Conservation (phyloP, 2,113 vertebrate species). For the Oncorhynchus mykiss region DNA sequence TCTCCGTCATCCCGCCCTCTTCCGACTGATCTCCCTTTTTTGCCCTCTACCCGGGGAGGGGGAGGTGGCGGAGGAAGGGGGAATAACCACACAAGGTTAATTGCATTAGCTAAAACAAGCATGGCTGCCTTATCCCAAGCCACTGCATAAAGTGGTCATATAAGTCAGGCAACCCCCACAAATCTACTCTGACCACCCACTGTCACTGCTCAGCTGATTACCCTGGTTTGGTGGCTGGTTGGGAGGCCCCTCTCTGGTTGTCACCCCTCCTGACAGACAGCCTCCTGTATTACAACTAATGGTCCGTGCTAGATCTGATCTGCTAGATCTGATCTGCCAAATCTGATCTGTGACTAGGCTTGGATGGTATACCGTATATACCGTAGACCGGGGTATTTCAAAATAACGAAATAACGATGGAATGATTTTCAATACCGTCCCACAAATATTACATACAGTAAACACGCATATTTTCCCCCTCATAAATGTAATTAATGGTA, state of each 20-base stretch:
- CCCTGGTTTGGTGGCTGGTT: background rate
- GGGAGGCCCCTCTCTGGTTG: slow-evolving; percentile 32
- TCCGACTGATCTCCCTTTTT: background rate
- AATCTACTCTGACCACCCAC: slow-evolving; percentile 52
- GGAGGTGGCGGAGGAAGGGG: slow-evolving; percentile 27
- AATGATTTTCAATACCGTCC: slow-evolving; percentile 30
- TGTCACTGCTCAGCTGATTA: slow-evolving; percentile 7
- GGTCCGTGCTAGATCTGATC: slow-evolving; percentile 52
- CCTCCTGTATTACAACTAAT: background rate
- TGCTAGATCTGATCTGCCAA: slow-evolving; percentile 49
- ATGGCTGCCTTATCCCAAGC: slow-evolving; percentile 25
- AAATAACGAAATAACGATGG: slow-evolving; percentile 62
- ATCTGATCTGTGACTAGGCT: slow-evolving; percentile 56
- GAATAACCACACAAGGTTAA: slow-evolving; percentile 64
- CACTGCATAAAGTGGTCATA: slow-evolving; percentile 57
- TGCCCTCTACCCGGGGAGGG: slow-evolving; percentile 1
- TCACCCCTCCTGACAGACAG: slow-evolving; percentile 20
- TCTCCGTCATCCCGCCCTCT: slow-evolving; percentile 6
- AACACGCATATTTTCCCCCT: no score
- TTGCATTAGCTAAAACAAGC: slow-evolving; percentile 69
- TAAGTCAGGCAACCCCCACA: slow-evolving; percentile 55
- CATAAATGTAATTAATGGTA: no score
- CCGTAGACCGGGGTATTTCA: slow-evolving; percentile 60
- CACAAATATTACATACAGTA: no score
- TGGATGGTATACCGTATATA: no score